Evolutionary conservation across 2,888 invertebrate genomes (phyloP), one percentile per base, ranked within the genome.

Genomic region (Catocala nupta): DNA sequence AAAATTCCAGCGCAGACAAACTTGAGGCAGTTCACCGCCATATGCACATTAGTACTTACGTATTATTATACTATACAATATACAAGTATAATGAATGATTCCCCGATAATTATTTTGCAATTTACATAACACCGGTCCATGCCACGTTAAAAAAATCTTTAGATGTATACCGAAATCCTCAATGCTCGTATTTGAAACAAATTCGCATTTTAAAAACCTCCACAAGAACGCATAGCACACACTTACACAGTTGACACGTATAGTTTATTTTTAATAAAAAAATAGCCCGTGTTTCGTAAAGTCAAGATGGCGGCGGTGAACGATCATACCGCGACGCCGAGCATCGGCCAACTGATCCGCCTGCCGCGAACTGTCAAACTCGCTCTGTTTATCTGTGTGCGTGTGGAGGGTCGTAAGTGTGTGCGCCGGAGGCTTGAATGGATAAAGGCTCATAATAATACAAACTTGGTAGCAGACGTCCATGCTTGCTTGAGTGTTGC

Each of bases 331-430:
- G 91, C 92, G 89, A 86, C 90, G 92, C 92, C 92, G 91, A 84
- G 83, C 90, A 87, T 89, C 92, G 93, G 90, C 91, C 89, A 89
- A 94, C 93, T 93, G 92, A 91, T 81, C 84, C 81, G 80, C 74
- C 73, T 79, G 80, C 81, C 80, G 84, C 80, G 85, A 90, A 90
- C 90, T 90, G 92, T 91, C 92, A 93, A 93, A 93, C 93, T 89
- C 86, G 92, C 90, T 90, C 82, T 72, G 77, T 75, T 80, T 84
- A 77, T 80, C 80, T 77, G 80, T 81, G 85, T 86, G 83, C 59
- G 73, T 73, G 78, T 78, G 74, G 59, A 34, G 39, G 62, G 70
- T 56, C 65, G 45, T 62, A 55, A 45, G 43, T 63, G 78, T 78
- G 81, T 72, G 78, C 61, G 70, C 64, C 73, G 83, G 75, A 91